Base-by-base conservation (phyloP, 2,797 vertebrate genomes). In the Takifugu ocellatus region DNA sequence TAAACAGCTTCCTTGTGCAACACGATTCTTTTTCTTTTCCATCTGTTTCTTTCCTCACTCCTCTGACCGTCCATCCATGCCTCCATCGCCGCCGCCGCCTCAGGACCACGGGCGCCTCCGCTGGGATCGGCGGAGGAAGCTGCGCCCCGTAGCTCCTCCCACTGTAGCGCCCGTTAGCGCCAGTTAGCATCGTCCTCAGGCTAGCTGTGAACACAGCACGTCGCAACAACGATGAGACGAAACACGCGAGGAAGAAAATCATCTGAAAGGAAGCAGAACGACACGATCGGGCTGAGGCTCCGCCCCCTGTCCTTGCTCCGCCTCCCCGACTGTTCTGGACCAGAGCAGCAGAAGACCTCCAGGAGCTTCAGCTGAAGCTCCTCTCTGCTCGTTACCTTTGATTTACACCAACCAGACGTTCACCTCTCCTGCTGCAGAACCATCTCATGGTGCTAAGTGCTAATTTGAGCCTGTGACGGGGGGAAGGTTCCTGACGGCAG, bases 401-500 rank as follows among this genome's bases (percentile, higher is more conserved):
- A 17, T 17, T 17, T 17, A 17, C 17, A 17, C 17, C 17, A 17
- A 17, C 17, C 17, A 17, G 17, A 33, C 6, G 1, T 39, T 14
- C 36, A 3, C 90, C 17, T 17, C 17, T 93, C 91, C 68, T 91
- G 87, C 91, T 92, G 91, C 91, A 89, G 91, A 93, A 86, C 90
- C 93, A 92, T 93, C 85, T 94, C 92, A 93, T 91, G 94, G 94
- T 96, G 96, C 95, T 96, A 95, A 92, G 94, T 93, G 94, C 93
- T 93, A 92, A 87, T 90, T 83, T 86, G 88, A 91, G 39, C 39
- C 39, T 1, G 43, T 17, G 17, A 17, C 17, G 31, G 27, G 27
- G 6, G 4, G 27, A 43, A 15, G 4, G 42, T 14, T 6, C 6
- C 43, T 17, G 17, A 17, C 17, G 17, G 17, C 17, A 17, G 17